Evolutionary conservation across 2,797 vertebrate genomes (phyloP).

Genomic region (Cetoscarus ocellatus): DNA sequence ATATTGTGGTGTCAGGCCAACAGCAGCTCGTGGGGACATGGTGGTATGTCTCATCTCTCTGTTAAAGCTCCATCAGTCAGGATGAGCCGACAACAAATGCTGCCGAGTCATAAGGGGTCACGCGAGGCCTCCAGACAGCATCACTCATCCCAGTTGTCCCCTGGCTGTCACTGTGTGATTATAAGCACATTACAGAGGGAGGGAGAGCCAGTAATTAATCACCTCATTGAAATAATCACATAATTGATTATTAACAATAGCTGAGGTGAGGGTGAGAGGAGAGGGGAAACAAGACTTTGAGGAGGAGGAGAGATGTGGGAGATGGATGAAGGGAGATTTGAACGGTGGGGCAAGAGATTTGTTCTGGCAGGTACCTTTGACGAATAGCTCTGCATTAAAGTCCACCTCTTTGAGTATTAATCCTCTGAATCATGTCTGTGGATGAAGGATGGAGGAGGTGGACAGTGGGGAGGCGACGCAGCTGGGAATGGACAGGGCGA

Average conservation of each 20-base stretch:
- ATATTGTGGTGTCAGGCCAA: constrained; percentile 64
- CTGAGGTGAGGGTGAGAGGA: constrained; percentile 68
- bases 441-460: constrained; percentile 60
- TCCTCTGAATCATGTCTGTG: constrained; percentile 79
- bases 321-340: constrained; percentile 69
- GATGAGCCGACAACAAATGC: constrained; percentile 64
- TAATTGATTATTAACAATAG: constrained; percentile 83
- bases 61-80: constrained; percentile 71
- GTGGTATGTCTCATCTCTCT: constrained; percentile 50
- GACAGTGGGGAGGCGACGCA: constrained; percentile 50
- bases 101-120: constrained; percentile 58
- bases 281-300: constrained; percentile 50
- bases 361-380: constrained; percentile 80
- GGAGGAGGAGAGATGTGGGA: constrained; percentile 57
- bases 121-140: constrained; percentile 45
- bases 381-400: constrained; percentile 75
- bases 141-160: constrained; percentile 60
- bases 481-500: constrained; percentile 34
- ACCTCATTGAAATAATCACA: constrained; percentile 78
- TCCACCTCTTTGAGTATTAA: constrained; percentile 79
- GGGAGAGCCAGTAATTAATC: constrained; percentile 73
- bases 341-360: constrained; percentile 61
- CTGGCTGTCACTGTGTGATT: constrained; percentile 61
- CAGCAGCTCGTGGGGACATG: constrained; percentile 55
- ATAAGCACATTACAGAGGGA: constrained; percentile 46